Percentiles rank a stretch among this genome's conserved stretches.
phyloP scores from a whole-genome alignment of 2,113 vertebrate species.

The Lates calcarifer region DNA sequence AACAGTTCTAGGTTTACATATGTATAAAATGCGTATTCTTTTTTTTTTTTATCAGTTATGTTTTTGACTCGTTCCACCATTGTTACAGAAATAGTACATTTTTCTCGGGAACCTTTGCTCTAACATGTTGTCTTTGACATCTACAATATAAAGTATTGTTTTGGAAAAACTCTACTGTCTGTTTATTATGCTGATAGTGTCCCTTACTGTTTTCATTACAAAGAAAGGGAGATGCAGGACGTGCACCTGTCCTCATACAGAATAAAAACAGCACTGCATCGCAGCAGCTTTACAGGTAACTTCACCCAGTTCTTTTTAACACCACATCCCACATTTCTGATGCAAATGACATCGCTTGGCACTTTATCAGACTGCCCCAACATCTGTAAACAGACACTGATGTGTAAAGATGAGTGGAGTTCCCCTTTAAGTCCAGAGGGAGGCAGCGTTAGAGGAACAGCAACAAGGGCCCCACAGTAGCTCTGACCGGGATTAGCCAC shows the following conservation, averaged over 20 bases:
- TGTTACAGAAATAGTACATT: conserved; percentile 84
- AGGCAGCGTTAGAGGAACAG: conserved; percentile 37
- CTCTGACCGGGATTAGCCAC: conserved; percentile 69
- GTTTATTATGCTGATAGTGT: conserved; percentile 67
- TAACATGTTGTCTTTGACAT: conserved; percentile 90
- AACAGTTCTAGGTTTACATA: conserved; percentile 86
- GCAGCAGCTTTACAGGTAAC: conserved; percentile 70
- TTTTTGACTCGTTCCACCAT: conserved; percentile 81
- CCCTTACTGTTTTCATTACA: conserved; percentile 37
- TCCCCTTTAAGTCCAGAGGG: conserved; percentile 52
- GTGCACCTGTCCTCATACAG: neutral
- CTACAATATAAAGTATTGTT: conserved; percentile 90
- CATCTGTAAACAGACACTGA: neutral
- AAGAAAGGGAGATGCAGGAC: conserved; percentile 2
- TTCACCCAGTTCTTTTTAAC: neutral
- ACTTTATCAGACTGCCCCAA: neutral
- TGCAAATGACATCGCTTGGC: neutral
- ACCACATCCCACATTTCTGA: neutral
- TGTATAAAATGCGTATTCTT: conserved; percentile 83
- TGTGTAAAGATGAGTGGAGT: conserved; percentile 5
- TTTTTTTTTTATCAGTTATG: conserved; percentile 67
- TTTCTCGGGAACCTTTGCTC: conserved; percentile 83
- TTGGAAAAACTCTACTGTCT: conserved; percentile 85
- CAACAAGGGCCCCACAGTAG: conserved; percentile 67
- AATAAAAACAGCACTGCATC: conserved; percentile 23